Conservation (phyloP, 2,113 vertebrate genomes). For the Ciconia boyciana region DNA sequence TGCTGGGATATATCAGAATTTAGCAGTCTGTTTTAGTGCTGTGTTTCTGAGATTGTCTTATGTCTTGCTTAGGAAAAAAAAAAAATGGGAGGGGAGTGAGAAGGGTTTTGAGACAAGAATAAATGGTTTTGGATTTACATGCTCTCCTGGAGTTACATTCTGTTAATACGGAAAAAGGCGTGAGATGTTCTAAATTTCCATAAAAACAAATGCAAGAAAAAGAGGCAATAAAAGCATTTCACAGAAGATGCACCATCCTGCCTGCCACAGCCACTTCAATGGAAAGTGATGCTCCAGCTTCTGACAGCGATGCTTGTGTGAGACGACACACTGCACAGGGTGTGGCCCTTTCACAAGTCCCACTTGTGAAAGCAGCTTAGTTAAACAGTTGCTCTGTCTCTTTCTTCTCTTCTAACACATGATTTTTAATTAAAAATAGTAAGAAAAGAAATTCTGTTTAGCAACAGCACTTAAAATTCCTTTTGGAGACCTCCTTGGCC, state of each 20-base stretch:
- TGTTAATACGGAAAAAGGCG: conserved; percentile 4
- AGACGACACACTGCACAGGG: background rate
- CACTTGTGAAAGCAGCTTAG: conserved; percentile 34
- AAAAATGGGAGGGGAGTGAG: background rate
- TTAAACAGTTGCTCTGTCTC: conserved; percentile 14
- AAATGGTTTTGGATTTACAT: background rate
- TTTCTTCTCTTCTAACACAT: background rate
- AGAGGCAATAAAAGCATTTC: conserved; percentile 48
- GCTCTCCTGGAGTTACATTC: conserved; percentile 26
- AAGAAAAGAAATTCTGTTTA: conserved; percentile 18
- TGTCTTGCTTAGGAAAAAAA: background rate
- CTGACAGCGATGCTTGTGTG: background rate
- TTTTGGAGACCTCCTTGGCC: background rate
- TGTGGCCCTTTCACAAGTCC: background rate
- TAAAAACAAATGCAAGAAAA: conserved; percentile 35
- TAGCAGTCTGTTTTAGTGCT: background rate
- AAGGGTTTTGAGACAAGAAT: background rate
- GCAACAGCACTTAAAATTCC: conserved; percentile 54
- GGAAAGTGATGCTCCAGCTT: conserved; percentile 1
- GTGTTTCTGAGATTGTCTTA: background rate
- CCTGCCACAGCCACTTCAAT: background rate
- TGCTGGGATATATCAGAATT: conserved; percentile 2
- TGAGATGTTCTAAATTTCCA: conserved; percentile 43
- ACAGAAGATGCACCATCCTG: conserved; percentile 28
- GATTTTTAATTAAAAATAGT: background rate